Evolutionary conservation across 2,888 invertebrate species (phyloP).

Genomic region (Parnassius glacialis): DNA sequence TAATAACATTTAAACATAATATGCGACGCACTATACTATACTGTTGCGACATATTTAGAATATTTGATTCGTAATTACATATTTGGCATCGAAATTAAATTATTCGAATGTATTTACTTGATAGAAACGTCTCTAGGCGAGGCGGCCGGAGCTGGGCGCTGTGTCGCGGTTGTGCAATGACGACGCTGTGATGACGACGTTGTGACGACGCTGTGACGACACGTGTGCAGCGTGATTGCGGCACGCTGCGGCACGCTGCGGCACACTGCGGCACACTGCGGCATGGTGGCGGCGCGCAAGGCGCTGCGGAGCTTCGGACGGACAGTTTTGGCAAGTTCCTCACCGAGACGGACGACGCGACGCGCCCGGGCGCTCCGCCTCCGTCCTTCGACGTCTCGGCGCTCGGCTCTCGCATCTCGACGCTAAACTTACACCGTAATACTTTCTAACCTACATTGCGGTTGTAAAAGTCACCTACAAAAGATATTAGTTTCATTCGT

Average conservation of each 20-base stretch:
- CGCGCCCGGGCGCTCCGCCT: conserved; percentile 50
- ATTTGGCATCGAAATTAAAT: not conserved
- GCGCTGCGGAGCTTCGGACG: conserved; percentile 73
- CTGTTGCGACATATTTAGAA: no score
- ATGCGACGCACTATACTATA: no score
- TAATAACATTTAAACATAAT: no score
- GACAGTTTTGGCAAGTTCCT: conserved; percentile 75
- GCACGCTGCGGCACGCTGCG: conserved; percentile 47
- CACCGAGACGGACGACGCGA: conserved; percentile 56
- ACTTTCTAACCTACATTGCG: conserved; percentile 77
- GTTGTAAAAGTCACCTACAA: conserved; percentile 82
- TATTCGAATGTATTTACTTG: not conserved
- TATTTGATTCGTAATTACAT: no score
- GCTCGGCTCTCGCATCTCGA: conserved; percentile 69
- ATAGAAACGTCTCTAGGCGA: conserved; percentile 17
- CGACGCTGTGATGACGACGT: not conserved
- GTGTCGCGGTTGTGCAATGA: conserved; percentile 8
- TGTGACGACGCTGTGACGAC: conserved; percentile 12
- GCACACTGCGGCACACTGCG: conserved; percentile 21
- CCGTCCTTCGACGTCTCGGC: conserved; percentile 56
- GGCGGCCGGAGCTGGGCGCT: conserved; percentile 24
- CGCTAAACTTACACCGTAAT: conserved; percentile 70
- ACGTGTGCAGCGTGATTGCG: conserved; percentile 43
- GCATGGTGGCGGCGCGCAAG: conserved; percentile 43
- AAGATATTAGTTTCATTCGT: conserved; percentile 81